phyloP scores from a whole-genome alignment of 2,888 invertebrate genomes.

The Polydrusus pterygomalis region DNA sequence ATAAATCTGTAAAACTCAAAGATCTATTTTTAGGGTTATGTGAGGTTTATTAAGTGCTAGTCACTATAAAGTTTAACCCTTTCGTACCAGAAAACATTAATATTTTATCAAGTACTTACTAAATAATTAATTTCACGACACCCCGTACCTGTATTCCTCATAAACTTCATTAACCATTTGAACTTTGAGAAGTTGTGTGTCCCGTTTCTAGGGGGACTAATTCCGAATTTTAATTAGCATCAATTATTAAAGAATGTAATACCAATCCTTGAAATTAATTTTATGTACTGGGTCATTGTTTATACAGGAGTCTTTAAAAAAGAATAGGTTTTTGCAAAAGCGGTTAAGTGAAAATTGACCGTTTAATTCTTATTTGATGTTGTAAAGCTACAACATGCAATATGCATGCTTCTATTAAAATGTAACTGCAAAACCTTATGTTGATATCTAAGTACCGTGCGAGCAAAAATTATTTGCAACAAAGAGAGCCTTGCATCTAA shows the following conservation, averaged over 20 bases:
- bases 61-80: neutral
- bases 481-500: no score
- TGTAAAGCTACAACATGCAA: no score
- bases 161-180: constrained; percentile 7
- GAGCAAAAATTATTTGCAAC: no score
- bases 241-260: neutral
- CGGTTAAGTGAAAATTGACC: no score
- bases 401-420: no score
- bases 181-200: constrained; percentile 2
- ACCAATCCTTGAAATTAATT: neutral
- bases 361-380: no score
- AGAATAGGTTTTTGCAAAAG: no score
- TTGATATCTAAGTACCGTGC: no score
- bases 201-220: constrained; percentile 3
- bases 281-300: neutral
- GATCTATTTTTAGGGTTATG: constrained; percentile 9
- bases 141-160: constrained; percentile 1
- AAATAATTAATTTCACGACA: constrained; percentile 1
- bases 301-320: neutral
- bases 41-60: constrained; percentile 8
- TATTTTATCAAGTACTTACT: neutral
- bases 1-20: neutral
- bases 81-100: neutral
- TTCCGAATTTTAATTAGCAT: neutral
- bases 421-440: no score